A percentile compares a stretch with the other conserved stretches of the same genome.
Conservation (phyloP, 1,140 invertebrate genomes). For the Varroa destructor region DNA sequence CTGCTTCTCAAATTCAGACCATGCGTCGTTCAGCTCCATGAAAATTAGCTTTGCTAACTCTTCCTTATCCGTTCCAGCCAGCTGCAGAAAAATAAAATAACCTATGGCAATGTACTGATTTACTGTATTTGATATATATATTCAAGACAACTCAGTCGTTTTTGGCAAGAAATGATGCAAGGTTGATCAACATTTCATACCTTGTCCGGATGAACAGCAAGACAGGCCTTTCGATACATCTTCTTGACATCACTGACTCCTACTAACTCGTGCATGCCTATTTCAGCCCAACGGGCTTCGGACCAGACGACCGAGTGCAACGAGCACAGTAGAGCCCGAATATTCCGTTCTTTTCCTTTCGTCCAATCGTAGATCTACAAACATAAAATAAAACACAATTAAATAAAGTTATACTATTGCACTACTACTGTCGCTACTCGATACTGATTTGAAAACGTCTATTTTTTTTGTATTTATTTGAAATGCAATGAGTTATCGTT, state of each 20-base stretch:
- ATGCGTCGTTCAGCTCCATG: constrained; percentile 96
- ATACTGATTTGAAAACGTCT: not conserved
- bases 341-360: constrained; percentile 90
- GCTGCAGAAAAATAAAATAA: constrained; percentile 48
- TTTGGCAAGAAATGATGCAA: not conserved
- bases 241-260: constrained; percentile 84
- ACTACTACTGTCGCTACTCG: too few relatives aligned
- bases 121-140: constrained; percentile 11
- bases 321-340: constrained; percentile 82
- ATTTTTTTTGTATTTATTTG: too few relatives aligned
- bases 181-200: constrained; percentile 43
- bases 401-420: not conserved
- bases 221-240: constrained; percentile 80
- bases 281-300: constrained; percentile 75
- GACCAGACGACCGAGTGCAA: constrained; percentile 88
- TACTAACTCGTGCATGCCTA: constrained; percentile 86
- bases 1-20: constrained; percentile 84
- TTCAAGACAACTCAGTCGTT: not conserved
- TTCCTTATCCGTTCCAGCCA: constrained; percentile 73
- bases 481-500: not conserved
- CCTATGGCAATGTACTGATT: not conserved
- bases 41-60: constrained; percentile 90
- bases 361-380: constrained; percentile 60
- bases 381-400: constrained; percentile 29
- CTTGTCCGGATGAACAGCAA: constrained; percentile 97